Evolutionary conservation across 2,888 invertebrate species (phyloP), one percentile per base, ranked within the genome.

Genomic region (Troides aeacus): DNA sequence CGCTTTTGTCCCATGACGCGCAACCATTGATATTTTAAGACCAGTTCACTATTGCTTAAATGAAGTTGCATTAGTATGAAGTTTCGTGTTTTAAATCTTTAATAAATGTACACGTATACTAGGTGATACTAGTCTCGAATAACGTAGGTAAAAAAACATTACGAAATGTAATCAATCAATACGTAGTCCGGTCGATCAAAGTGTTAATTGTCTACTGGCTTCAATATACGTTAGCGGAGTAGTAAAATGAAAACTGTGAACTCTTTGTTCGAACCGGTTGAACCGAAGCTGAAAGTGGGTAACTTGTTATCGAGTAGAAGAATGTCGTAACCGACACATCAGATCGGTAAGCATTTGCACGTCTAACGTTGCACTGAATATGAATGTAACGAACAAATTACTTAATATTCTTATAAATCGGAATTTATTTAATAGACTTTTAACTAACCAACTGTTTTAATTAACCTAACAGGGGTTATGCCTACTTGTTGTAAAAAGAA

Each of bases 341-440:
- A 82, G 85, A 81, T 80, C 72, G 76, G 84, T 81, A 82, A 85
- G 81, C 80, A 85, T 82, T 53, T 75, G 77, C 82, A 75, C 80
- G 75, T 79, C 75, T 74, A 79, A 78, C 77, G 75, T 74, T 86
- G 83, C 87, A 90, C 90, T 90, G 87, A 87, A 86, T 84, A 79
- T 78, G 85, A 88, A 89, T 89, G 88, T 86, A 84, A 87, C 78
- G 76, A 73, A 81, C 86, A 86, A 87, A 88, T 86, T 86, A 82
- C 76, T 84, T 78, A 81, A 83, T 84, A 84, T 80, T 78, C 79
- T 82, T 83, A 83, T 79, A 81, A 75, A 76, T 74, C 61, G 67
- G 46, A 67, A 64, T 64, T 76, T 75, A 69, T 72, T 65, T 64
- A 70, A 66, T 57, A 66, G 64, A 30, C 62, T 64, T 70, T 70